Evolutionary conservation across 2,797 vertebrate genomes (phyloP).

Genomic region (Smutsia temminckii): DNA sequence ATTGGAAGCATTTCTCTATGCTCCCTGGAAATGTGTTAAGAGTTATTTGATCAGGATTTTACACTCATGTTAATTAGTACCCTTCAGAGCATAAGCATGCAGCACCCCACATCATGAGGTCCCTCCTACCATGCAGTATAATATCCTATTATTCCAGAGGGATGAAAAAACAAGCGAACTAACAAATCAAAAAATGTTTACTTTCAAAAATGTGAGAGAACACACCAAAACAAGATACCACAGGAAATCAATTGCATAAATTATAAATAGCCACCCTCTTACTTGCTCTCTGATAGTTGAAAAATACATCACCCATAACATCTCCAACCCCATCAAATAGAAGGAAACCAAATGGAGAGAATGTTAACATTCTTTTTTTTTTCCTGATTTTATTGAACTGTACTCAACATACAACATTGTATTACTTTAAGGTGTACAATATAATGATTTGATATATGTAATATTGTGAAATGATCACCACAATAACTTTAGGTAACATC

Average conservation of each 20-base stretch:
- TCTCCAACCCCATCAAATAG: not conserved
- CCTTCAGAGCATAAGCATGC: not conserved
- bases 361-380: not conserved
- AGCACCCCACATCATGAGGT: not conserved
- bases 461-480: not conserved
- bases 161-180: not conserved
- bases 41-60: slow-evolving; percentile 19
- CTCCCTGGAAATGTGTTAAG: not conserved
- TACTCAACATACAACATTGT: not conserved
- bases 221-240: not conserved
- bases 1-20: not conserved
- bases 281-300: slow-evolving; percentile 25
- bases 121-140: not conserved
- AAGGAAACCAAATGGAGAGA: not conserved
- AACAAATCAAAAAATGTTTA: not conserved
- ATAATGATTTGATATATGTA: not conserved
- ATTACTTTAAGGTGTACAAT: not conserved
- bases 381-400: not conserved
- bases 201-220: not conserved
- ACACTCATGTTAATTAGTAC: not conserved
- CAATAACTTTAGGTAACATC: not conserved
- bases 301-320: not conserved
- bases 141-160: not conserved
- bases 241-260: not conserved
- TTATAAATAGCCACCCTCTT: not conserved